Base-by-base conservation (phyloP, 2,797 vertebrate species). In the Cirrhinus mrigala region DNA sequence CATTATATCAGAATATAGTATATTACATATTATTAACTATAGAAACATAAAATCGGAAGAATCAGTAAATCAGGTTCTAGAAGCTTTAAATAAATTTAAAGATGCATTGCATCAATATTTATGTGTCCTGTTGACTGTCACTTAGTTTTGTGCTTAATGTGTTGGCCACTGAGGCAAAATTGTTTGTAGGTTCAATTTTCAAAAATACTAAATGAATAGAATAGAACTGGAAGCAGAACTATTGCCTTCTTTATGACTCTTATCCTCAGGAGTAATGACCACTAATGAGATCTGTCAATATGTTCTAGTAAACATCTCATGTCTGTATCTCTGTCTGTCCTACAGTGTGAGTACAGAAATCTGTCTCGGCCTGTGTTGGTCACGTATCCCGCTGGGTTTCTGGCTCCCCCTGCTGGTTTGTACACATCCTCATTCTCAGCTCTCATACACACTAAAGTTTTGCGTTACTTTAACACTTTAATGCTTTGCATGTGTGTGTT, bases 331-430 rank as follows among this genome's bases (percentile, higher is more conserved):
- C 58, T 82, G n/a, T 70, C 46, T 15, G 6, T 64, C 1, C 37
- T 69, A 82, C 90, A 97, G 97, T 97, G 97, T 92, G 94, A 93
- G 83, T 90, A 93, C 91, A 95, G 96, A 88, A 96, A 94, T 81
- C 91, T 97, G 68, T 95, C 94, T 69, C 95, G 97, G 82, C 96
- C 97, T 3, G 94, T 97, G 89, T 90, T 97, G 48, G 96, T 97
- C 83, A 97, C 96, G 0, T 93, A 93, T 71, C 73, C 91, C 4
- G 87, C 85, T 64, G 92, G 91, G 44, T 81, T 69, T 18, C 75
- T 56, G 75, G 85, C 76, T 56, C 89, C 90, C 52, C 88, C 92
- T 79, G 56, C 86, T 81, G 92, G 93, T 79, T 89, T 89, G 87
- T 90, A 9, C 46, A 48, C 2, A 71, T 9, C 27, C 2, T 64